Base-by-base conservation (phyloP, 1,140 invertebrate species). In the Lamellibrachia luymesi region DNA sequence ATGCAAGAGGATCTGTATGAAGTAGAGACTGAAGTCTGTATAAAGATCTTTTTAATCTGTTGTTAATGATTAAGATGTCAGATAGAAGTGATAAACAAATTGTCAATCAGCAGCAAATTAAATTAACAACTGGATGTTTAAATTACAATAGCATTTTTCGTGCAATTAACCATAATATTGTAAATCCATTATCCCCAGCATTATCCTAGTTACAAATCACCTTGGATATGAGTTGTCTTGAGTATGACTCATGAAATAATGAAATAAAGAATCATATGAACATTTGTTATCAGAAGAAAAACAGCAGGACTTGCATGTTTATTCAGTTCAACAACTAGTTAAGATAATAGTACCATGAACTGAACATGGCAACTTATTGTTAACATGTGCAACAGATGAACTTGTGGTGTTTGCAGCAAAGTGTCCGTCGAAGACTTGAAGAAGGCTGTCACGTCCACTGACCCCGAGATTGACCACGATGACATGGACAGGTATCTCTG, bases 351-450 rank as follows among this genome's bases (percentile, higher is more conserved):
- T 17, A 13, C n/a, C 4, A 80, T 22, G 17, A 90, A 22, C 17
- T 90, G n/a, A 22, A 90, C n/a, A 90, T 90, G n/a, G 17, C 17
- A 50, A 91, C 50, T 25, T 91, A 38, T 91, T 50, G 2, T 13
- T 38, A 91, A 22, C 13, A 25, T 13, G 27, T 27, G 25, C 27
- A 25, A 91, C 50, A 50, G 50, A 91, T 13, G 10, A 50, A 7
- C 50, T 91, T 92, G 93, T 95, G 64, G 91, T 92, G 92, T 93
- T 95, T 95, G 56, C 94, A 96, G 95, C 91, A 94, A 94, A 92
- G 95, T 96, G 10, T 92, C 94, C 25, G 94, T 95, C 0, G 95
- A 95, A 94, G 95, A 95, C 25, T 92, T 96, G 92, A 95, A 95
- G 94, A 92, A 95, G 93, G 95, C 95, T 4, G 93, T 96, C 52